A percentile compares a stretch with the other conserved stretches of the same genome.
phyloP scores from a whole-genome alignment of 2,797 vertebrate species.

The Sebastes miniatus region DNA sequence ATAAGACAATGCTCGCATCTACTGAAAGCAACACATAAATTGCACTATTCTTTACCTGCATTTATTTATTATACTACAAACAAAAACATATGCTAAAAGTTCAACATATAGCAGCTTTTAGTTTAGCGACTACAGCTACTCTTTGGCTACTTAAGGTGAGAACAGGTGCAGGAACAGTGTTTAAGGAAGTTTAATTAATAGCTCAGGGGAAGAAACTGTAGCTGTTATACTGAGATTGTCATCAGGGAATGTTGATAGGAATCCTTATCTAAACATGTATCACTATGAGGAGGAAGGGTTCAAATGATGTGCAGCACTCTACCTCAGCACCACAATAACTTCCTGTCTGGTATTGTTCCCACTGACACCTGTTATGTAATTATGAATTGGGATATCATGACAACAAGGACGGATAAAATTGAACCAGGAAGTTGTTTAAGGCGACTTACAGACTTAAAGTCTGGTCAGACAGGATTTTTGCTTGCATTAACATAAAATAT shows the following conservation, averaged over 20 bases:
- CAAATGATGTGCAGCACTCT: neutral
- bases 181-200: neutral
- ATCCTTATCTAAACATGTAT: neutral
- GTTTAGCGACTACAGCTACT: neutral
- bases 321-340: neutral
- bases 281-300: neutral
- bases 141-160: neutral
- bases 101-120: neutral
- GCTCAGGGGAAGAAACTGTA: neutral
- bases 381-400: neutral
- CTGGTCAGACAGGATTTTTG: no score
- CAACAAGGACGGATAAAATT: no score
- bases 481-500: no score
- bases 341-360: neutral
- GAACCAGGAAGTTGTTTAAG: no score
- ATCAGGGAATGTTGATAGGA: no score
- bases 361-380: neutral
- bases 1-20: neutral
- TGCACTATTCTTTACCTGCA: no score
- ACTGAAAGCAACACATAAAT: neutral
- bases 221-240: neutral
- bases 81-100: no score
- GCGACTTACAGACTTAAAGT: no score
- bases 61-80: no score
- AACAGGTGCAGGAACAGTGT: neutral